Conservation (phyloP, 2,888 invertebrate genomes). For the Heteromyza rotundicornis region DNA sequence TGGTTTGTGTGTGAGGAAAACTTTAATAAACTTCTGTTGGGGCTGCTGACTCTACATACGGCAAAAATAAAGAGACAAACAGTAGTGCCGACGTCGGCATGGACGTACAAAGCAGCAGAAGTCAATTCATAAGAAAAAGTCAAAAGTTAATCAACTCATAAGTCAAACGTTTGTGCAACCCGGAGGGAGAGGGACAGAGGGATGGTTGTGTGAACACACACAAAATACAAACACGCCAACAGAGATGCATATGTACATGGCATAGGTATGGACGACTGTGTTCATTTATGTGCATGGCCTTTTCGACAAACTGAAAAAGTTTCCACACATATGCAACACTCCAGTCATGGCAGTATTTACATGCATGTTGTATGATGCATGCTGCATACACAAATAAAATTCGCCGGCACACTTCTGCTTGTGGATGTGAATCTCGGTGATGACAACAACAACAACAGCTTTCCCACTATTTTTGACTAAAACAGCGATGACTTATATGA, state of each 20-base stretch:
- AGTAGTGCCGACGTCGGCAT: too few species aligned
- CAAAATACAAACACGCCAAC: background rate
- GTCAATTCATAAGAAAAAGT: slow-evolving; percentile 22
- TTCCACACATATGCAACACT: background rate
- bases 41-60: background rate
- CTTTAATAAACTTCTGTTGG: background rate
- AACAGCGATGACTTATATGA: too few species aligned
- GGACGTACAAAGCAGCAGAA: background rate
- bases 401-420: too few species aligned
- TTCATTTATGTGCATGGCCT: background rate
- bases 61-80: too few species aligned
- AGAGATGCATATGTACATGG: background rate
- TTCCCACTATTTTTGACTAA: too few species aligned
- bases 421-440: too few species aligned
- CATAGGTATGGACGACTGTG: background rate
- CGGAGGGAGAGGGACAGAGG: too few species aligned
- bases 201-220: too few species aligned
- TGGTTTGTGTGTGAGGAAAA: background rate
- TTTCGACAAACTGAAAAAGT: background rate
- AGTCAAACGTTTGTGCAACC: too few species aligned
- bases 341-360: background rate
- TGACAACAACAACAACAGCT: too few species aligned
- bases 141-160: slow-evolving; percentile 37
- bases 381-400: background rate
- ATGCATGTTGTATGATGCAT: background rate